These are phyloP conservation scores for Cairina moschata DNA, from an alignment of 2,113 vertebrate species.

Conservation along the genomic window DNA sequence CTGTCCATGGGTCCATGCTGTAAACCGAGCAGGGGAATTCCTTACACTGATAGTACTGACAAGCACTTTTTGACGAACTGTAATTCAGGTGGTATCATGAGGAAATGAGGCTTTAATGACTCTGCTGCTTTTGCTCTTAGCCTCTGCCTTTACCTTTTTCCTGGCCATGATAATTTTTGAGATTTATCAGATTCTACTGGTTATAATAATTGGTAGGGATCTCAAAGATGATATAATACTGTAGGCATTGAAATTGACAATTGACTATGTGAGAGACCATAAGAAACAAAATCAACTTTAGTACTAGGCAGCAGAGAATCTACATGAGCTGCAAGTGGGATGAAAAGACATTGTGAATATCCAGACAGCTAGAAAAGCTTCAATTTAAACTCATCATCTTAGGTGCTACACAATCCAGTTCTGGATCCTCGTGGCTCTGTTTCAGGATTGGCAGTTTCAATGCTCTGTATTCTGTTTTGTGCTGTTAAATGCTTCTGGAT, in stretches of 20 bases:
- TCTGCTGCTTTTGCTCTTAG: neutral
- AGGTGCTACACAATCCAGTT: neutral
- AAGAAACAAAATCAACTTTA: neutral
- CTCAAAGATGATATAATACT: neutral
- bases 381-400: neutral
- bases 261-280: neutral
- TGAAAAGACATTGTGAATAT: neutral
- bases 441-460: neutral
- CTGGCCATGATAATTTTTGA: neutral
- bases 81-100: accelerated
- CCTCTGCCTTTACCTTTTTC: neutral
- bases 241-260: neutral
- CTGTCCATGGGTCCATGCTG: neutral
- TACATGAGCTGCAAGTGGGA: neutral
- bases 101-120: neutral
- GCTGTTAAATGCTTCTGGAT: neutral
- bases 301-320: neutral
- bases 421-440: neutral
- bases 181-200: neutral
- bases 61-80: neutral
- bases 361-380: neutral
- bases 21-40: neutral
- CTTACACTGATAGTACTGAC: neutral
- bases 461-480: neutral
- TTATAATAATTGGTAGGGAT: neutral